phyloP scores from a whole-genome alignment of 2,113 vertebrate species.

The Gorsachius goisagi region DNA sequence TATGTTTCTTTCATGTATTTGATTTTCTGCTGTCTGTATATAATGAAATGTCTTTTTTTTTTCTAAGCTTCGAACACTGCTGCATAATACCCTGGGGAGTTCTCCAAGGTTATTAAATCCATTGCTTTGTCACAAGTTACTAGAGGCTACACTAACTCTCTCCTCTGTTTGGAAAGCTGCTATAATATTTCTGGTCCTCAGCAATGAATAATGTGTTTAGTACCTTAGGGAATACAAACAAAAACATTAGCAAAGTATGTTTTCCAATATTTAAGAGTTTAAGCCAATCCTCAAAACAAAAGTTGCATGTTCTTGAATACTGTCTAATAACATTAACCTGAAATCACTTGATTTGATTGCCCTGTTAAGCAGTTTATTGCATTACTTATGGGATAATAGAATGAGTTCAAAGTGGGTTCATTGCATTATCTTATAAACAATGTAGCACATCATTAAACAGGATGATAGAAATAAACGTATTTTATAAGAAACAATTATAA shows the following conservation, averaged over 20 bases:
- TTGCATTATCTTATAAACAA: slow-evolving; percentile 61
- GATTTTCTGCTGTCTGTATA: slow-evolving; percentile 22
- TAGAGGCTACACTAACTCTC: not conserved
- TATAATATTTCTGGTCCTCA: slow-evolving; percentile 50
- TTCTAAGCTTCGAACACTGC: not conserved
- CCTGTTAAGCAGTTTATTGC: slow-evolving; percentile 54
- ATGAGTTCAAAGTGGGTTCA: slow-evolving; percentile 54
- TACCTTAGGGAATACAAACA: slow-evolving; percentile 44
- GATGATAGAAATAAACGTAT: slow-evolving; percentile 60
- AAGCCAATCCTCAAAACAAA: slow-evolving; percentile 29
- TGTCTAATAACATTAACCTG: slow-evolving; percentile 49
- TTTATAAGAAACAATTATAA: slow-evolving; percentile 58
- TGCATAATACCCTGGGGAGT: slow-evolving; percentile 26
- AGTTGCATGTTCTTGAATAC: slow-evolving; percentile 14
- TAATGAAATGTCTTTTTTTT: slow-evolving; percentile 41
- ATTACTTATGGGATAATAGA: slow-evolving; percentile 53
- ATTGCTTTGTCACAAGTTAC: slow-evolving; percentile 37
- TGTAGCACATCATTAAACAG: slow-evolving; percentile 50
- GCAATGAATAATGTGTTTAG: slow-evolving; percentile 57
- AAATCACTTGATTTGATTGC: slow-evolving; percentile 57
- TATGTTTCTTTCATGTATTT: slow-evolving; percentile 43
- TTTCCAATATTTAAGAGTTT: slow-evolving; percentile 50
- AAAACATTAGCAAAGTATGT: slow-evolving; percentile 46
- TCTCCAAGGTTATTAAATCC: slow-evolving; percentile 62
- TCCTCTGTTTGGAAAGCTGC: slow-evolving; percentile 16